Conservation (phyloP, 2,797 vertebrate species). For the Poeciliopsis gracilis region DNA sequence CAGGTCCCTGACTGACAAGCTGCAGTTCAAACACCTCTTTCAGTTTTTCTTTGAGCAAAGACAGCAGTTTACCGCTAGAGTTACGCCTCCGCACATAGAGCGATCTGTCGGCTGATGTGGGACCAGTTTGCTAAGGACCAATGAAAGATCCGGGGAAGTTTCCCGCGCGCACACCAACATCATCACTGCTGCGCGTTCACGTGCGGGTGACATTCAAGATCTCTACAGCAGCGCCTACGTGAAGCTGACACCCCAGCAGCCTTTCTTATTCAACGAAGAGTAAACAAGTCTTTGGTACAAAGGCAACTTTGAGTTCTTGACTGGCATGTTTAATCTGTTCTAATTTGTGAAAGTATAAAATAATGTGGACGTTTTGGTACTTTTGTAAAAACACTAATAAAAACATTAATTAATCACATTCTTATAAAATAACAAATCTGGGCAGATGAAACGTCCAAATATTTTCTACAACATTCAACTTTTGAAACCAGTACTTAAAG, state of each 20-base stretch:
- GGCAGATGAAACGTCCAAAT: background rate
- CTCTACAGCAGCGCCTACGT: too few relatives aligned
- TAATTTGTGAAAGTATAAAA: background rate
- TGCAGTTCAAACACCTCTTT: background rate
- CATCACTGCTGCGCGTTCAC: conserved; percentile 1
- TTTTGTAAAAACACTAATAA: too few relatives aligned
- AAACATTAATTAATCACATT: background rate
- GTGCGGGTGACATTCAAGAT: conserved; percentile 53
- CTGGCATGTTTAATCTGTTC: background rate
- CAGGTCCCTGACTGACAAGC: conserved; percentile 42
- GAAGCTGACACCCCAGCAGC: too few relatives aligned
- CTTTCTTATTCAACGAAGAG: background rate
- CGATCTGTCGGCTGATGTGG: conserved; percentile 85
- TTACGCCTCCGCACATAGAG: conserved; percentile 25
- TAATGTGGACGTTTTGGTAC: background rate
- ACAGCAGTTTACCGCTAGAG: conserved; percentile 31
- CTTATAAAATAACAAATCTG: background rate
- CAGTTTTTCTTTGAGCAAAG: conserved; percentile 8
- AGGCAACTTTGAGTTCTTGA: too few relatives aligned
- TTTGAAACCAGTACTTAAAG: background rate
- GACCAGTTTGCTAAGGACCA: conserved; percentile 60
- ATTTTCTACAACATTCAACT: background rate
- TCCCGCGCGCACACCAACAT: background rate
- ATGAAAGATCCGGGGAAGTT: conserved; percentile 53
- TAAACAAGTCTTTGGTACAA: background rate